Evolutionary conservation across 2,888 invertebrate species (phyloP).

Genomic region (Carpatolechia fugitivella): DNA sequence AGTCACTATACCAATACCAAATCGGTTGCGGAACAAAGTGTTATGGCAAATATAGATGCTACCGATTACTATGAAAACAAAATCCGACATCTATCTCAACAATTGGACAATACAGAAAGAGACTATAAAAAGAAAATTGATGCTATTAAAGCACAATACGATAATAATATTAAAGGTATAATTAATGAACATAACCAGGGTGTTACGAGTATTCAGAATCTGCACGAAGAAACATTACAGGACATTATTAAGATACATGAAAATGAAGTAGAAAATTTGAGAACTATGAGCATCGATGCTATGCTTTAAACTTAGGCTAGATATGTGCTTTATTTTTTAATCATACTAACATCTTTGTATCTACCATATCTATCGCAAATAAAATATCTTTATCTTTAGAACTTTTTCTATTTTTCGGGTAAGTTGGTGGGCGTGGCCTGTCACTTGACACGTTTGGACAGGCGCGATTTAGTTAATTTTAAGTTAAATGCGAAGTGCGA

Average conservation of each 20-base stretch:
- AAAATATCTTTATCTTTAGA: no score
- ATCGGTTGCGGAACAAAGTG: slow-evolving; percentile 14
- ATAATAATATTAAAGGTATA: slow-evolving; percentile 72
- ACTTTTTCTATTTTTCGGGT: no score
- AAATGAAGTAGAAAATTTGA: slow-evolving; percentile 71
- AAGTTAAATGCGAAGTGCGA: no score
- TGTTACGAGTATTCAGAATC: slow-evolving; percentile 74
- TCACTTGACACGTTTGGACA: no score
- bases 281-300: slow-evolving; percentile 68
- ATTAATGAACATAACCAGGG: slow-evolving; percentile 75
- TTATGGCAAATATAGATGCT: slow-evolving; percentile 19
- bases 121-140: slow-evolving; percentile 64
- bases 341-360: no score
- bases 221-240: slow-evolving; percentile 73
- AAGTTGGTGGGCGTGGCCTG: no score
- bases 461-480: no score
- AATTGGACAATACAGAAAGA: slow-evolving; percentile 53
- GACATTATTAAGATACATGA: slow-evolving; percentile 71
- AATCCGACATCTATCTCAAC: slow-evolving; percentile 48
- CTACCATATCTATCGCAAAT: no score
- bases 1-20: not conserved
- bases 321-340: no score
- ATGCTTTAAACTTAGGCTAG: no score
- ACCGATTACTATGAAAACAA: slow-evolving; percentile 49
- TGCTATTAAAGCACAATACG: slow-evolving; percentile 74